Percentiles rank a stretch among this genome's conserved stretches.
phyloP scores from a whole-genome alignment of 1,140 invertebrate species.

The Zophobas atratus region DNA sequence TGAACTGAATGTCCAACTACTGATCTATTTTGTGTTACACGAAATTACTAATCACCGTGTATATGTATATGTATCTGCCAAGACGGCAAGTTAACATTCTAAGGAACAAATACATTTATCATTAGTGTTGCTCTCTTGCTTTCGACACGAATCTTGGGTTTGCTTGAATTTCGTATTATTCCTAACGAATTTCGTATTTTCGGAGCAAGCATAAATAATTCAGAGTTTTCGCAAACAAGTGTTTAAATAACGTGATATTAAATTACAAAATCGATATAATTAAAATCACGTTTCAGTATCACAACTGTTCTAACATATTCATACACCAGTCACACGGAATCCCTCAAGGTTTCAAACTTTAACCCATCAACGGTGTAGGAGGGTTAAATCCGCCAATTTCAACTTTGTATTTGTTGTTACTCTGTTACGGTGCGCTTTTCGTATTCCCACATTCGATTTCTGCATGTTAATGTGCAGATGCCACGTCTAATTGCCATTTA shows the following conservation, averaged over 20 bases:
- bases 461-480: slow-evolving; percentile 14
- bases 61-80: too few relatives aligned
- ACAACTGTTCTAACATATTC: slow-evolving; percentile 27
- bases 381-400: slow-evolving; percentile 20
- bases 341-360: slow-evolving; percentile 33
- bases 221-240: slow-evolving; percentile 7
- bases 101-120: too few relatives aligned
- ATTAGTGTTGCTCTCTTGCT: too few relatives aligned
- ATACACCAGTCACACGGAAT: slow-evolving; percentile 21
- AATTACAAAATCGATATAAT: slow-evolving; percentile 33
- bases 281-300: slow-evolving; percentile 33
- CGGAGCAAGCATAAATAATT: background rate
- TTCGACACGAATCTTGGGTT: too few relatives aligned
- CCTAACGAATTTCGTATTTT: background rate
- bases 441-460: slow-evolving; percentile 3
- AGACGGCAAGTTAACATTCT: too few relatives aligned
- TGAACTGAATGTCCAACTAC: too few relatives aligned
- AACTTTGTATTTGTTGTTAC: slow-evolving; percentile 34
- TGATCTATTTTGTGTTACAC: too few relatives aligned
- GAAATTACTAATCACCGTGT: too few relatives aligned
- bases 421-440: slow-evolving; percentile 3
- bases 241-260: slow-evolving; percentile 14
- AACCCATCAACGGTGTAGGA: slow-evolving; percentile 23
- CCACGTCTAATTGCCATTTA: slow-evolving; percentile 16
- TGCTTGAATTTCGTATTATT: too few relatives aligned